Conservation (phyloP, 2,888 invertebrate genomes). For the Pemphredon lugubris region DNA sequence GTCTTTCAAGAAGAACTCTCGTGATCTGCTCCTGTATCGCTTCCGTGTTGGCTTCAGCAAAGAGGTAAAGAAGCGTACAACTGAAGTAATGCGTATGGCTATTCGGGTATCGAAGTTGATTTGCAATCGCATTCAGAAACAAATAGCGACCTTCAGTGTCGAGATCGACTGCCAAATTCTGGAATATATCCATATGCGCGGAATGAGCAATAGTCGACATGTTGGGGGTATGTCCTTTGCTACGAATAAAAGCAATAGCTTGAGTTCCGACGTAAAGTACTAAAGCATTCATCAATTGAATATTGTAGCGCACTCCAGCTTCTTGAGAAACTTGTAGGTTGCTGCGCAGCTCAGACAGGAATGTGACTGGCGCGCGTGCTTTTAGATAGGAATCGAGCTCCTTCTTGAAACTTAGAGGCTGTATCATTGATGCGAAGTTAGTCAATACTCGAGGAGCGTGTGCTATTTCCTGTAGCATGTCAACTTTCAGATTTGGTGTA, state of each 20-base stretch:
- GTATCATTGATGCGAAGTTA: conserved; percentile 93
- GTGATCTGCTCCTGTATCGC: conserved; percentile 99
- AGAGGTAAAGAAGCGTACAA: conserved; percentile 97
- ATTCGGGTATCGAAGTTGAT: conserved; percentile 99
- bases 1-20: conserved; percentile 95
- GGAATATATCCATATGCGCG: conserved; percentile 99
- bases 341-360: conserved; percentile 94
- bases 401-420: conserved; percentile 94
- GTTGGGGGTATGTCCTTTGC: conserved; percentile 95
- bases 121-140: conserved; percentile 99
- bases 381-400: conserved; percentile 98
- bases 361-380: conserved; percentile 96
- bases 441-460: conserved; percentile 94
- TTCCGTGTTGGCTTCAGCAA: conserved; percentile 98
- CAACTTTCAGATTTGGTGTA: conserved; percentile 97
- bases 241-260: conserved; percentile 95
- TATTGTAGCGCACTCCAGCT: conserved; percentile 96
- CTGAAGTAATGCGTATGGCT: conserved; percentile 99
- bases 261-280: conserved; percentile 99
- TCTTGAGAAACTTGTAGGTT: conserved; percentile 92
- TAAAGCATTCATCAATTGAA: conserved; percentile 97
- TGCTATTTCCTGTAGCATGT: conserved; percentile 93
- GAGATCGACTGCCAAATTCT: conserved; percentile 98
- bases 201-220: conserved; percentile 99
- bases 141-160: conserved; percentile 99